Evolutionary conservation across 64 coral and sea anemone species (phyloP), one percentile per base, ranked within the genome.

Genomic region (Exaiptasia diaphana): DNA sequence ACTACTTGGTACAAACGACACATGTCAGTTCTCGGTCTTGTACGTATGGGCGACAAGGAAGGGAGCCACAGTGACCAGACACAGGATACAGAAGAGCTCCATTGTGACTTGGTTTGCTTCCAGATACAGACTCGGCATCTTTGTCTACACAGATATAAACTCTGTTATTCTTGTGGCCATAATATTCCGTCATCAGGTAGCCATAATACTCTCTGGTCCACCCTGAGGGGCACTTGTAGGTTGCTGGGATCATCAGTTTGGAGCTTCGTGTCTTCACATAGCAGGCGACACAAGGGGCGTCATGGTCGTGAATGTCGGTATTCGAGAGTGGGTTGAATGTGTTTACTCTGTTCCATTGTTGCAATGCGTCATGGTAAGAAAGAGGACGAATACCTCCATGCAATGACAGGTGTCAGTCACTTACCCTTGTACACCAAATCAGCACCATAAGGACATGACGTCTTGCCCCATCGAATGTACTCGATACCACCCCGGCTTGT

Each of bases 391-490:
- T n/a, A n/a, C 27, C 2, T 5, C n/a, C 11, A n/a, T n/a, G n/a
- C n/a, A n/a, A 56, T 23, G 2, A 15, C 53, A 56, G 1, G 3
- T 23, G 15, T 33, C 5, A 15, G 4, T 18, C 33, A 76, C 27
- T 40, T 69, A 91, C 88, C 88, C 25, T 52, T 78, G n/a, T 91
- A 85, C 20, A 91, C 80, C 10, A 79, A 27, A 43, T 32, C 23
- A 27, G 88, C 71, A 24, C 74, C 26, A 21, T 38, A 38, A 1
- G 80, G 64, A 14, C 80, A 91, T 35, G 75, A 82, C 3, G 80
- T 91, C 63, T 70, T 68, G 77, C 80, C 88, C 88, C 88, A 91
- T 29, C 72, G 80, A 23, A 78, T 54, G 50, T 85, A 85, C 12
- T 68, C 32, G 1, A 89, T 77, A 25, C 77, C 86, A 4, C 76